Conservation (phyloP, 2,888 invertebrate species). For the Zonitis immaculata region DNA sequence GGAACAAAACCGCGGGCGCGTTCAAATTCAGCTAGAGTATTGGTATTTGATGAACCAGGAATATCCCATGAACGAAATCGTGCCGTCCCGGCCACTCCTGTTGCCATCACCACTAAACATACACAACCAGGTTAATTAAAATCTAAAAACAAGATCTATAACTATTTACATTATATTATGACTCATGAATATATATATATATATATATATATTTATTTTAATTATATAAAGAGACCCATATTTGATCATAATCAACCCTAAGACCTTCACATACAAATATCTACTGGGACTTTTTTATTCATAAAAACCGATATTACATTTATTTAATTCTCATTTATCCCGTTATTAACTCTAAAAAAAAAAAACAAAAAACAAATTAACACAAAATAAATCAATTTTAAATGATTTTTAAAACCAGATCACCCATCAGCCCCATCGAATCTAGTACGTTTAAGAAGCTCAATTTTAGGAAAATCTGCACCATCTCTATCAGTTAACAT, state of each 20-base stretch:
- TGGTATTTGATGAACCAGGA: slow-evolving; percentile 69
- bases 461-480: slow-evolving; percentile 88
- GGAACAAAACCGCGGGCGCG: slow-evolving; percentile 44
- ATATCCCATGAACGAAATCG: slow-evolving; percentile 36
- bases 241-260: neutral
- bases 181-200: too few relatives aligned
- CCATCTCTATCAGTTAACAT: slow-evolving; percentile 80
- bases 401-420: slow-evolving; percentile 11
- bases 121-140: slow-evolving; percentile 31
- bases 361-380: neutral
- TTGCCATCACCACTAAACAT: slow-evolving; percentile 26
- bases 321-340: too few relatives aligned
- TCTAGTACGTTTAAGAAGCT: slow-evolving; percentile 81
- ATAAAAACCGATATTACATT: neutral
- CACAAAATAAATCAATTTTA: neutral
- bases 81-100: slow-evolving; percentile 22
- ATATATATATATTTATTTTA: slow-evolving; percentile 1
- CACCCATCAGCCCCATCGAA: slow-evolving; percentile 54
- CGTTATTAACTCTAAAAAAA: too few relatives aligned
- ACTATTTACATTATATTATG: slow-evolving; percentile 1
- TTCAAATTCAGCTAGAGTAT: slow-evolving; percentile 66
- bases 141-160: slow-evolving; percentile 1
- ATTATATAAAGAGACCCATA: neutral
- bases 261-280: neutral
- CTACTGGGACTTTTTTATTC: neutral